These are phyloP conservation scores for Brachionus angularis DNA, from an alignment of 1,140 invertebrate genomes.

Conservation along the genomic window DNA sequence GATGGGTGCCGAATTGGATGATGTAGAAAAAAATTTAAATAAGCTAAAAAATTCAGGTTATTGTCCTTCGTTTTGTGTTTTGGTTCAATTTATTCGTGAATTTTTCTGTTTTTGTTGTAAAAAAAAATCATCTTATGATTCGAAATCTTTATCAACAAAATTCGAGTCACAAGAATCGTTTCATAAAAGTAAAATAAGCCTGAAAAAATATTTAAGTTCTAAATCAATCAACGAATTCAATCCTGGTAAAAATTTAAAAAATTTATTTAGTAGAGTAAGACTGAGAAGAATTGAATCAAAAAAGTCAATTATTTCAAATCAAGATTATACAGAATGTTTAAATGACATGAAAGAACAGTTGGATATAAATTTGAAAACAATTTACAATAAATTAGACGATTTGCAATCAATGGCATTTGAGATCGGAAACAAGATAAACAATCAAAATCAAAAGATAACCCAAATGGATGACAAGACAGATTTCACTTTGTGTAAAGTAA, in stretches of 20 bases:
- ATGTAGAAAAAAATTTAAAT: slow-evolving; percentile 24
- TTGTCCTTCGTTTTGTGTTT: background rate
- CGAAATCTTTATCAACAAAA: too few relatives aligned
- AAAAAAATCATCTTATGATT: background rate
- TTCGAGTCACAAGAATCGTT: slow-evolving; percentile 1
- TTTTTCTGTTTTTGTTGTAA: background rate
- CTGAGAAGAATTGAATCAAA: slow-evolving; percentile 10
- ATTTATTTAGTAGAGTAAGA: slow-evolving; percentile 1
- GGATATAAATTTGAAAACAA: slow-evolving; percentile 34
- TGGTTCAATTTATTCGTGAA: background rate
- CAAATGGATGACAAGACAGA: slow-evolving; percentile 1
- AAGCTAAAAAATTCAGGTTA: slow-evolving; percentile 11
- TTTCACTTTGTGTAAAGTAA: background rate
- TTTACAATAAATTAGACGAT: slow-evolving; percentile 10
- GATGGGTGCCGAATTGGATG: background rate
- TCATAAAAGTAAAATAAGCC: background rate
- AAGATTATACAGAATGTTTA: background rate
- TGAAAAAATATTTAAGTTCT: background rate
- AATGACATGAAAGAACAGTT: slow-evolving; percentile 16
- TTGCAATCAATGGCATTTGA: slow-evolving; percentile 21
- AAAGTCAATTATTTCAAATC: background rate
- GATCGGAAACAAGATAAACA: slow-evolving; percentile 22
- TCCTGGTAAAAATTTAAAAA: slow-evolving; percentile 12
- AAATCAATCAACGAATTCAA: slow-evolving; percentile 5
- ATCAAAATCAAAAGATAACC: slow-evolving; percentile 13